phyloP scores from a whole-genome alignment of 2,113 vertebrate genomes.

The Archocentrus centrarchus region DNA sequence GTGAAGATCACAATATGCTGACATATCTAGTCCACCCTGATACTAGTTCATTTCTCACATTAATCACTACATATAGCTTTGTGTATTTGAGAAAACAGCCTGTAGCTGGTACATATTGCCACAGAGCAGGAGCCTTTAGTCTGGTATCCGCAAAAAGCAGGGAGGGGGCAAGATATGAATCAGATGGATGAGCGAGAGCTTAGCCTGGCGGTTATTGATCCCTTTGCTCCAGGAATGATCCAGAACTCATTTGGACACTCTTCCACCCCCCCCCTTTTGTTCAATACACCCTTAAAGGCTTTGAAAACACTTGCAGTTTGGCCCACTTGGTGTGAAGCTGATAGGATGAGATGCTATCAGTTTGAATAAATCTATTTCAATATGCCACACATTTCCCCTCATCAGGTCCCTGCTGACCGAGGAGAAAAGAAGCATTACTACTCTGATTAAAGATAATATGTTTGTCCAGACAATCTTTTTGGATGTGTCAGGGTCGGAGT shows the following conservation, averaged over 20 bases:
- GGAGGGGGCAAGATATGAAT: constrained; percentile 73
- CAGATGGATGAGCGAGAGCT: constrained; percentile 79
- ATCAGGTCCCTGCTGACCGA: constrained; percentile 60
- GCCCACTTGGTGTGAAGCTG: constrained; percentile 58
- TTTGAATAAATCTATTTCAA: constrained; percentile 76
- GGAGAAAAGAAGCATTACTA: constrained; percentile 64
- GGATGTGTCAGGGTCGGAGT: constrained; percentile 24
- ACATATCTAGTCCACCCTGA: constrained; percentile 48
- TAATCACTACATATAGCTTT: constrained; percentile 48
- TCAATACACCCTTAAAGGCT: constrained; percentile 76
- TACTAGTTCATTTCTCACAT: constrained; percentile 42
- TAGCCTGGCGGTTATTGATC: constrained; percentile 80
- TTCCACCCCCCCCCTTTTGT: constrained; percentile 56
- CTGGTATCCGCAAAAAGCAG: constrained; percentile 35
- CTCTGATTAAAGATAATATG: constrained; percentile 70
- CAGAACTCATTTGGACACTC: constrained; percentile 78
- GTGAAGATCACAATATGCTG: constrained; percentile 13
- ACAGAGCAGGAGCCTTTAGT: constrained; percentile 48
- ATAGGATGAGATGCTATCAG: constrained; percentile 69
- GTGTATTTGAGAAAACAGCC: constrained; percentile 45
- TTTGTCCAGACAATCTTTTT: constrained; percentile 63
- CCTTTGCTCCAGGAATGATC: constrained; percentile 74
- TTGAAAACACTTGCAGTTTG: constrained; percentile 68
- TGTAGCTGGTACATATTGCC: constrained; percentile 40
- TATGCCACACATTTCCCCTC: constrained; percentile 58